Evolutionary conservation across 2,797 vertebrate genomes (phyloP), one percentile per base, ranked within the genome.

Genomic region (Luscinia luscinia): DNA sequence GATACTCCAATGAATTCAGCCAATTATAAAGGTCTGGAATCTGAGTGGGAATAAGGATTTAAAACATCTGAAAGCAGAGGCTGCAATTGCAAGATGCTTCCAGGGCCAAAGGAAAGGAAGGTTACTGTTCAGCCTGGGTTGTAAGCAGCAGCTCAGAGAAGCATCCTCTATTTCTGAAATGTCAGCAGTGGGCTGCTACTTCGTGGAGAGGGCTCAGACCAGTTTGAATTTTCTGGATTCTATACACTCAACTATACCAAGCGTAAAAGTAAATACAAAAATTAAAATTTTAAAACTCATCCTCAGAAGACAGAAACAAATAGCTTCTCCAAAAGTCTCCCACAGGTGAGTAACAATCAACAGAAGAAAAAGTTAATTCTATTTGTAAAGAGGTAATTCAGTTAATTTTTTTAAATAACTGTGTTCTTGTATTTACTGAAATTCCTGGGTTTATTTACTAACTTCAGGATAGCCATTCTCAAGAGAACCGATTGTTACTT

Each of bases 21-120:
- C 64, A 40, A 58, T 73, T 77, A 67, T 32, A 83, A 92, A 80
- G 57, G 24, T 62, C 69, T 87, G 57, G n/a, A 80, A 64, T 87
- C 76, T 26, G 58, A 88, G 27, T 41, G 30, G 83, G 43, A 94
- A 79, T 62, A 89, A 87, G 24, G 16, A 73, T 34, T 66, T 72
- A 61, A 95, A 57, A n/a, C 46, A 78, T 81, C 24, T 28, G 27
- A 93, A 93, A 84, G 73, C 58, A 90, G 26, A 93, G n/a, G 48
- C 32, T 94, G 43, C 58, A 61, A 59, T 2, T 55, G 15, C 6
- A 28, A 87, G 41, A 58, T 84, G 61, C 6, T 89, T 80, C 34
- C 52, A 61, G 27, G 51, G 49, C 62, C 69, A 78, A 72, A n/a
- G 13, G 48, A 72, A 77, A 73, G 89, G 57, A 81, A 76, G 21